Evolutionary conservation across 2,113 vertebrate genomes (phyloP).

Genomic region (Dipodomys spectabilis): DNA sequence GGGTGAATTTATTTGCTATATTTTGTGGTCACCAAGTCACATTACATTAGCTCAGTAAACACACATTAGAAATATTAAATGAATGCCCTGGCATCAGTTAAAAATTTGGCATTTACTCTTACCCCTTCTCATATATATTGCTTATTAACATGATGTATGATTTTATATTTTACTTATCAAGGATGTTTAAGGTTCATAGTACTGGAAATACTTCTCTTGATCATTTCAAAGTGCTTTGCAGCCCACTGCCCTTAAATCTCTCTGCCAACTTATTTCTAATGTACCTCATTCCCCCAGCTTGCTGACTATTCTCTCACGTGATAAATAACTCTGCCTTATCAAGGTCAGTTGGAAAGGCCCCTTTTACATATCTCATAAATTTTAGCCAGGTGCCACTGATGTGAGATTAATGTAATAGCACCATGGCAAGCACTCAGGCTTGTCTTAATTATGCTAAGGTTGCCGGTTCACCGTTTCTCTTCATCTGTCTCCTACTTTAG

Average conservation of each 20-base stretch:
- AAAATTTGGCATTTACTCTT: slow-evolving; percentile 34
- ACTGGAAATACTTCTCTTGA: slow-evolving; percentile 65
- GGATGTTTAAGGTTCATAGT: slow-evolving; percentile 62
- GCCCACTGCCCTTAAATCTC: slow-evolving; percentile 74
- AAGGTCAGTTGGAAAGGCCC: slow-evolving; percentile 90
- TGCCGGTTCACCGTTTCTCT: slow-evolving; percentile 90
- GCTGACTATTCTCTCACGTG: slow-evolving; percentile 84
- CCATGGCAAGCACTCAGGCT: slow-evolving; percentile 90
- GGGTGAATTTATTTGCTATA: slow-evolving; percentile 25
- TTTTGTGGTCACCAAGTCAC: slow-evolving; percentile 1
- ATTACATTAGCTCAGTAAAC: slow-evolving; percentile 17
- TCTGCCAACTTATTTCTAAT: slow-evolving; percentile 70
- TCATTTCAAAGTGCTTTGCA: slow-evolving; percentile 78
- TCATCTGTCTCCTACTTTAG: slow-evolving; percentile 93
- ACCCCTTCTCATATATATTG: slow-evolving; percentile 11
- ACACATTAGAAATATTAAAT: slow-evolving; percentile 27
- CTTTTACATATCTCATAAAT: slow-evolving; percentile 93
- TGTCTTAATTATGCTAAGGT: slow-evolving; percentile 95
- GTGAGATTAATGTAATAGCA: slow-evolving; percentile 93
- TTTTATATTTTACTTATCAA: slow-evolving; percentile 68
- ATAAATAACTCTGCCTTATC: slow-evolving; percentile 90
- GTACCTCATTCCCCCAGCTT: slow-evolving; percentile 72
- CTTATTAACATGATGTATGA: slow-evolving; percentile 59
- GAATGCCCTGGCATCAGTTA: not conserved
- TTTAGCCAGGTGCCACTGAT: slow-evolving; percentile 90